These are phyloP conservation scores for Lithophane semibrunnea DNA, from an alignment of 2,888 invertebrate species.

Conservation along the genomic window DNA sequence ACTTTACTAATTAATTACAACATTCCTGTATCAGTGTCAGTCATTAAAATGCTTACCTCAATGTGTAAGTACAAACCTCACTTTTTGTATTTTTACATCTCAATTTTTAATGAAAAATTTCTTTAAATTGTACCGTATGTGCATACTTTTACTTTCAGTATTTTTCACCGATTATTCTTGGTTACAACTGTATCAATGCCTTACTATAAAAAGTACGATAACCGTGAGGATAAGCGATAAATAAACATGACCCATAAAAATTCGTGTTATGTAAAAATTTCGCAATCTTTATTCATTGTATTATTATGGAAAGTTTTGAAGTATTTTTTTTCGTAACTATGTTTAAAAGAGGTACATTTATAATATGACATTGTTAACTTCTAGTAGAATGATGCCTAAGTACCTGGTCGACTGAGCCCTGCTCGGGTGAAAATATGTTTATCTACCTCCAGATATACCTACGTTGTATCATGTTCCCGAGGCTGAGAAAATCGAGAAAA, in stretches of 20 bases:
- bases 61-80: slow-evolving; percentile 55
- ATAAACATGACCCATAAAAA: slow-evolving; percentile 30
- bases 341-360: not conserved
- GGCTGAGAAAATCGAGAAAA: too few species aligned
- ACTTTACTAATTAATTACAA: slow-evolving; percentile 10
- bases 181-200: slow-evolving; percentile 33
- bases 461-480: too few species aligned
- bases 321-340: not conserved
- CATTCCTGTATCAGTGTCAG: slow-evolving; percentile 54
- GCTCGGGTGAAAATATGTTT: too few species aligned
- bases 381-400: too few species aligned
- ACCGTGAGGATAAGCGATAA: not conserved
- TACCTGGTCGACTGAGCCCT: too few species aligned
- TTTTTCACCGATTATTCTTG: not conserved
- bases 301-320: slow-evolving; percentile 2
- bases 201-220: not conserved
- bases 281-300: slow-evolving; percentile 20
- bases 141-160: not conserved
- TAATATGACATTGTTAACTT: not conserved
- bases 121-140: not conserved
- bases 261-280: slow-evolving; percentile 41
- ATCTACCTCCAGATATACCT: too few species aligned
- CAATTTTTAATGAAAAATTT: not conserved
- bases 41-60: slow-evolving; percentile 57
- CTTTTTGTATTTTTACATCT: slow-evolving; percentile 15